These are phyloP conservation scores for Junonia oenone DNA, from an alignment of 2,888 invertebrate genomes.

Conservation along the genomic window DNA sequence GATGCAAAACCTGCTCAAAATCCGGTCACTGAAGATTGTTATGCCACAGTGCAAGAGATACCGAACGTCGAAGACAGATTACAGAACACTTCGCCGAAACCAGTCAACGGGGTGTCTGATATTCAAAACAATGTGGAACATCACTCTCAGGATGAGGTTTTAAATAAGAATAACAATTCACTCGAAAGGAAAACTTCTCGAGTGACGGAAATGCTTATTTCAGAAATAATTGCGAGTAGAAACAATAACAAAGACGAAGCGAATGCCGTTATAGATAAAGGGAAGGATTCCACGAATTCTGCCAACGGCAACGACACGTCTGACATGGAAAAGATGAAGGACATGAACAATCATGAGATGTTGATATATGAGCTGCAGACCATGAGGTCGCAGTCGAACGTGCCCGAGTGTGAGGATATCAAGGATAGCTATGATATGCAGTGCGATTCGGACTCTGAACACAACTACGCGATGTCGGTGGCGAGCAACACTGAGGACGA, in stretches of 20 bases:
- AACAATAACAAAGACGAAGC: conserved; percentile 69
- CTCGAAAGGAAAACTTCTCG: conserved; percentile 70
- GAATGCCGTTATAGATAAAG: conserved; percentile 71
- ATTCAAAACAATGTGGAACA: conserved; percentile 39
- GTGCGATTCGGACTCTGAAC: conserved; percentile 66
- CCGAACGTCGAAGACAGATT: conserved; percentile 66
- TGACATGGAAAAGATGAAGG: conserved; percentile 60
- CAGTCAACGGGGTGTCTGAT: conserved; percentile 42
- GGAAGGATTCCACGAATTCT: conserved; percentile 53
- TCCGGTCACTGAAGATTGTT: conserved; percentile 58
- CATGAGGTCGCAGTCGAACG: conserved; percentile 78
- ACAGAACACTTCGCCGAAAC: conserved; percentile 57
- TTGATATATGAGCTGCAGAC: conserved; percentile 84
- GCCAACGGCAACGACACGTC: conserved; percentile 51
- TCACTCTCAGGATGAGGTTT: conserved; percentile 45
- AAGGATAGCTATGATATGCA: conserved; percentile 44
- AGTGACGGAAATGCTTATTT: conserved; percentile 74
- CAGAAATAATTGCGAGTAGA: conserved; percentile 73
- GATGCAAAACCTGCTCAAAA: conserved; percentile 60
- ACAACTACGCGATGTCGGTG: conserved; percentile 60
- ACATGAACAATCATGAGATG: conserved; percentile 83
- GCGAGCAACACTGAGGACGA: conserved; percentile 65
- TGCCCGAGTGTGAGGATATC: conserved; percentile 49
- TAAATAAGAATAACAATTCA: conserved; percentile 61
- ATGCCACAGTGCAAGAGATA: conserved; percentile 69